phyloP scores from a whole-genome alignment of 2,113 vertebrate genomes.

The Nyctibius bracteatus region DNA sequence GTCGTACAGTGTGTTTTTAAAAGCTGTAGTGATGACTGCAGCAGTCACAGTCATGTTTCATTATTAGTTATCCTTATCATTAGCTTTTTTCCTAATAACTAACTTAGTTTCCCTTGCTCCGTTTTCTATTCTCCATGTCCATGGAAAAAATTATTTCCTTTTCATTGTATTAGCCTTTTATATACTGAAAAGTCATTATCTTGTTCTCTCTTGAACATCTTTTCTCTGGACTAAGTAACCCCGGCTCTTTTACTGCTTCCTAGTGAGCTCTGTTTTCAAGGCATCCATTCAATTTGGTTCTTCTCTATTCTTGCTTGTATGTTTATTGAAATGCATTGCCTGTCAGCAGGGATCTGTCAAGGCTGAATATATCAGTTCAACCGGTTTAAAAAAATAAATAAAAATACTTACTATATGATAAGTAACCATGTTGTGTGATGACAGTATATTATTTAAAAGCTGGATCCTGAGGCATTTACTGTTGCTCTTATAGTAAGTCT shows the following conservation, averaged over 20 bases:
- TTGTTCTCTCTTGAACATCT: neutral
- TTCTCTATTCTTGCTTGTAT: neutral
- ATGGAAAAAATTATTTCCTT: neutral
- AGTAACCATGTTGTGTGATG: neutral
- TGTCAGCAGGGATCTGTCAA: neutral
- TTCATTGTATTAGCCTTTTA: neutral
- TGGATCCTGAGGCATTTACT: neutral
- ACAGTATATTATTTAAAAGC: neutral
- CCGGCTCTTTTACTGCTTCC: neutral
- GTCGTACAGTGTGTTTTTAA: neutral
- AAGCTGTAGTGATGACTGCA: neutral
- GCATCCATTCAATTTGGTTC: neutral
- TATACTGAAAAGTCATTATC: neutral
- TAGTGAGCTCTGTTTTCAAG: slow-evolving; percentile 1
- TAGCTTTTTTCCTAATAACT: neutral
- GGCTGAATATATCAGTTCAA: neutral
- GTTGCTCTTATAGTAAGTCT: neutral
- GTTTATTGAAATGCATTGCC: neutral
- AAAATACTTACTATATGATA: neutral
- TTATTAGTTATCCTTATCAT: neutral
- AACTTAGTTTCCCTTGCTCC: neutral
- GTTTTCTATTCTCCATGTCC: neutral
- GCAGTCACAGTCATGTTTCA: neutral
- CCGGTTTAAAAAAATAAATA: neutral
- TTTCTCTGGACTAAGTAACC: neutral